phyloP scores from a whole-genome alignment of 2,113 vertebrate species.

The Laticauda laticaudata region DNA sequence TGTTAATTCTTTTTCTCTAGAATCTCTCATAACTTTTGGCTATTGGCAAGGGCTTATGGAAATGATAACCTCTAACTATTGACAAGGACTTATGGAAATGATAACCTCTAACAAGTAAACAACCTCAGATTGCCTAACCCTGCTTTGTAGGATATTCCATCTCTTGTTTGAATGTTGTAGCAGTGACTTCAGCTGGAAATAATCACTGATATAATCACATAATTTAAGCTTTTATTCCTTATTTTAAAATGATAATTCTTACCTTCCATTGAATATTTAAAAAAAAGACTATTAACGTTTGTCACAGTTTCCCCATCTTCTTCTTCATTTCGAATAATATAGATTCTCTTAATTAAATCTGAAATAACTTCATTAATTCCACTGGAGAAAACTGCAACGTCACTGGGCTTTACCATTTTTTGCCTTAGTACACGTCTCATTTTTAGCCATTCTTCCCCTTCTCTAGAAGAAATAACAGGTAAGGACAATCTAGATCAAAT shows the following conservation, averaged over 20 bases:
- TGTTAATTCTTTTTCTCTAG: neutral
- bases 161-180: neutral
- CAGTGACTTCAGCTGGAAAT: neutral
- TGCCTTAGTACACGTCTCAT: conserved; percentile 89
- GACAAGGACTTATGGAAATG: neutral
- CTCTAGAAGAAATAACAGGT: conserved; percentile 69
- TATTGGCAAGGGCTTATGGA: neutral
- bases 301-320: conserved; percentile 76
- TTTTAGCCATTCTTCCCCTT: conserved; percentile 88
- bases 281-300: conserved; percentile 89
- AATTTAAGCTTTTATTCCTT: neutral
- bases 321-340: conserved; percentile 70
- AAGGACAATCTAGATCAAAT: conserved; percentile 21
- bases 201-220: conserved; percentile 1
- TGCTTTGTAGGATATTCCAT: neutral
- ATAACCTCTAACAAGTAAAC: neutral
- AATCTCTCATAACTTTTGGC: neutral
- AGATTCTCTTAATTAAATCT: conserved; percentile 83
- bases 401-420: conserved; percentile 86
- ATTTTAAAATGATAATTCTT: conserved; percentile 24
- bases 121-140: neutral
- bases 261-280: conserved; percentile 97
- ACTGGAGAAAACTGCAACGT: conserved; percentile 82
- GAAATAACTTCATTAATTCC: conserved; percentile 82
- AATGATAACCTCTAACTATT: neutral